phyloP scores from a whole-genome alignment of 2,113 vertebrate species.

The Podiceps cristatus region DNA sequence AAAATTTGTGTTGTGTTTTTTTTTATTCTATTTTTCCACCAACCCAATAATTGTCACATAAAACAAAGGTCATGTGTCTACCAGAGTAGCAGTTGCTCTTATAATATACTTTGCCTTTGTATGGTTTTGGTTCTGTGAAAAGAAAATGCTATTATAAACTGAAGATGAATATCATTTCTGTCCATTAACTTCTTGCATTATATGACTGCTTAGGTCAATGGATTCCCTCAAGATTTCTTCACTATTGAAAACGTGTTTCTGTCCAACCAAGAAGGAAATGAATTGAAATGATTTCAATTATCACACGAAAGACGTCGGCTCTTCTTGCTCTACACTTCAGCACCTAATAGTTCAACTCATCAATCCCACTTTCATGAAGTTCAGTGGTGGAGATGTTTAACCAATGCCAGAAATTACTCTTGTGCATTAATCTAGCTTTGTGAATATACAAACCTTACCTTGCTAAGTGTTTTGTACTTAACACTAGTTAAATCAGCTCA shows the following conservation, averaged over 20 bases:
- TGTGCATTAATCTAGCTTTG: background rate
- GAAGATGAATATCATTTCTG: conserved; percentile 80
- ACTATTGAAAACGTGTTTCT: conserved; percentile 77
- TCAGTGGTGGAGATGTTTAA: conserved; percentile 46
- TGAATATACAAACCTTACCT: conserved; percentile 29
- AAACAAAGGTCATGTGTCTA: conserved; percentile 70
- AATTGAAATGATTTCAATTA: conserved; percentile 82
- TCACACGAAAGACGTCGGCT: conserved; percentile 48
- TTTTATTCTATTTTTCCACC: conserved; percentile 72
- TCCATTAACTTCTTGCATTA: conserved; percentile 79
- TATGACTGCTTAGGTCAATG: conserved; percentile 75
- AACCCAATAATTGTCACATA: conserved; percentile 69
- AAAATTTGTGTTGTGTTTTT: conserved; percentile 70
- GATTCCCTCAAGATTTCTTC: conserved; percentile 79
- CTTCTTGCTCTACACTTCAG: conserved; percentile 55
- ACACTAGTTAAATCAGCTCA: conserved; percentile 1
- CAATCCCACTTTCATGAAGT: conserved; percentile 45
- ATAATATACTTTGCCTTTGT: conserved; percentile 33
- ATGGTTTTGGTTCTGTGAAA: conserved; percentile 30
- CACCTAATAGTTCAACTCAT: conserved; percentile 60
- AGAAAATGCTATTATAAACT: conserved; percentile 75
- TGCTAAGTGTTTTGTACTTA: conserved; percentile 14
- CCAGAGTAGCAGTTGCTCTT: background rate
- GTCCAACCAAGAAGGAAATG: conserved; percentile 75
- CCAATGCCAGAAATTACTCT: conserved; percentile 22